Percentiles rank a stretch among this genome's conserved stretches.
These are phyloP conservation scores for Patella ulyssiponensis DNA, from an alignment of 2,888 invertebrate genomes.

Conservation along the genomic window DNA sequence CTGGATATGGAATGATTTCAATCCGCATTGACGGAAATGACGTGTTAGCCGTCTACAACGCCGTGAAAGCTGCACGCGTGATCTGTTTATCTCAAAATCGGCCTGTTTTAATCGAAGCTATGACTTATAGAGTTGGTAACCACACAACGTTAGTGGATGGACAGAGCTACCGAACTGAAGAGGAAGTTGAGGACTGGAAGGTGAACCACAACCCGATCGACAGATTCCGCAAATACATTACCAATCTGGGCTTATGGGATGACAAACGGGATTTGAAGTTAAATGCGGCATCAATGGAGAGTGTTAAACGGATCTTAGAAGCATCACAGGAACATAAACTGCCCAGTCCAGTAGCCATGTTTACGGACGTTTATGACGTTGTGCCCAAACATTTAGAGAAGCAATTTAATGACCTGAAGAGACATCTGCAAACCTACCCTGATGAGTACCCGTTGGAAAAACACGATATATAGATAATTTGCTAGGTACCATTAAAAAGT, in stretches of 20 bases:
- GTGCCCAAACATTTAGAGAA: constrained; percentile 86
- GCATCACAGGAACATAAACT: constrained; percentile 88
- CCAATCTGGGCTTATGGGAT: constrained; percentile 85
- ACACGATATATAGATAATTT: constrained; percentile 47
- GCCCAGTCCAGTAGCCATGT: constrained; percentile 90
- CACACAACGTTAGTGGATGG: constrained; percentile 99
- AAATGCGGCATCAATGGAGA: constrained; percentile 80
- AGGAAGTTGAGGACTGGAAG: constrained; percentile 80
- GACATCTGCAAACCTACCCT: constrained; percentile 85
- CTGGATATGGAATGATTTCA: constrained; percentile 90
- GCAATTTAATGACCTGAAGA: constrained; percentile 87
- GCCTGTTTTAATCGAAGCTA: constrained; percentile 96
- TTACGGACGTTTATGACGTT: constrained; percentile 90
- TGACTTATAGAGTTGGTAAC: constrained; percentile 97
- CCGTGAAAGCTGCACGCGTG: constrained; percentile 83
- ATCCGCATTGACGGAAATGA: constrained; percentile 97
- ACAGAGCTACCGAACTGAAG: constrained; percentile 84
- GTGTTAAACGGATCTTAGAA: constrained; percentile 83
- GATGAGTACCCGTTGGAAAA: constrained; percentile 88
- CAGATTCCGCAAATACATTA: constrained; percentile 86
- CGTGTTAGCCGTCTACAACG: constrained; percentile 93
- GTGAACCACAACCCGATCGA: constrained; percentile 86
- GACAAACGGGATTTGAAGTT: constrained; percentile 82
- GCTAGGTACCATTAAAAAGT: too few relatives aligned
- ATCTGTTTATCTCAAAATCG: constrained; percentile 81